A percentile compares a stretch with the other conserved stretches of the same genome.
These are phyloP conservation scores for Siderastrea radians DNA, from an alignment of 92 coral and sea anemone genomes.

Conservation along the genomic window DNA sequence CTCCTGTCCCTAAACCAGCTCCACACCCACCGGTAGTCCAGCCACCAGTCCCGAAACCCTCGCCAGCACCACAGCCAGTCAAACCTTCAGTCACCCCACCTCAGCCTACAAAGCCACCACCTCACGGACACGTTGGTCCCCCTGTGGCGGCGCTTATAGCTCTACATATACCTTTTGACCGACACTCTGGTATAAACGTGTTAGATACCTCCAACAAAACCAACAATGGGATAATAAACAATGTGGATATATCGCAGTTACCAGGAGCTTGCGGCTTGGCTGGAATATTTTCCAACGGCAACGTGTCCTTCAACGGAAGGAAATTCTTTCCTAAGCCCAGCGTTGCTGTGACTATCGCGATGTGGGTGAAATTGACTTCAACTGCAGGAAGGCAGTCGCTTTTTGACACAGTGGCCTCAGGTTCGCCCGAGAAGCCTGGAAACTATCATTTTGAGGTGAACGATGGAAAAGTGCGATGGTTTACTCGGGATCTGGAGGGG, in stretches of 20 bases:
- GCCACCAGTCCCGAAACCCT: slow-evolving; percentile 57
- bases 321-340: slow-evolving; percentile 79
- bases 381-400: slow-evolving; percentile 74
- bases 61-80: slow-evolving; percentile 42
- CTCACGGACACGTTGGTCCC: slow-evolving; percentile 27
- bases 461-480: slow-evolving; percentile 84
- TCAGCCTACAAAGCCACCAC: slow-evolving; percentile 19
- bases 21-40: slow-evolving; percentile 40
- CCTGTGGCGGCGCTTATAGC: slow-evolving; percentile 59
- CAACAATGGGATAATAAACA: slow-evolving; percentile 72
- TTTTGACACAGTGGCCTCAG: slow-evolving; percentile 71
- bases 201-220: slow-evolving; percentile 73
- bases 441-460: slow-evolving; percentile 79
- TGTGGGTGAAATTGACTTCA: slow-evolving; percentile 80
- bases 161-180: slow-evolving; percentile 75
- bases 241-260: slow-evolving; percentile 59
- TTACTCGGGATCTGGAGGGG: slow-evolving; percentile 64
- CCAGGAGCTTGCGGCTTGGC: slow-evolving; percentile 80
- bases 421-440: slow-evolving; percentile 54
- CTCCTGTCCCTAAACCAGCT: slow-evolving; percentile 27
- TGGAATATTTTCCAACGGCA: slow-evolving; percentile 79
- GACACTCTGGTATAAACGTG: slow-evolving; percentile 57
- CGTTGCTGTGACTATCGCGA: slow-evolving; percentile 77
- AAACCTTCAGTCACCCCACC: slow-evolving; percentile 39
- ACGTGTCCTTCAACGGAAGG: slow-evolving; percentile 76